Conservation (phyloP, 2,797 vertebrate genomes). For the Coregonus suidteri region DNA sequence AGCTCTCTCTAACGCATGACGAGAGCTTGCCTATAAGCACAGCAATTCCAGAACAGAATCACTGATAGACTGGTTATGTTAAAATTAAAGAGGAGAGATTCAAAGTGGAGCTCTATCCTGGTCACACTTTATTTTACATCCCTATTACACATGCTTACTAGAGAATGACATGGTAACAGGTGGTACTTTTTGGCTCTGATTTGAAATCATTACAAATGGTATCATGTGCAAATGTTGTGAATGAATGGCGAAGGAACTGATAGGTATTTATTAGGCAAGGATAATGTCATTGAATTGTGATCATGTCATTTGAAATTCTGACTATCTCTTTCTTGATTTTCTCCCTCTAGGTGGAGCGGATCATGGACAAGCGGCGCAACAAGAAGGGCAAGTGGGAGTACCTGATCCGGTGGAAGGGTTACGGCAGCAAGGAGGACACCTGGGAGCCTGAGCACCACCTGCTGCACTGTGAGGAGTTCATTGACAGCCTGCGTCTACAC, state of each 20-base stretch:
- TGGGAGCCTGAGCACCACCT: slow-evolving; percentile 97
- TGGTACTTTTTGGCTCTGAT: background rate
- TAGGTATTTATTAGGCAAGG: background rate
- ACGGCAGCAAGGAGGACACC: slow-evolving; percentile 93
- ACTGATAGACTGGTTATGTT: too few relatives aligned
- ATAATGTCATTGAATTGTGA: background rate
- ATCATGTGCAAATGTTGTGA: background rate
- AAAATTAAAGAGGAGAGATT: background rate
- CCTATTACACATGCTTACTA: background rate
- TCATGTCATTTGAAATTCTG: background rate
- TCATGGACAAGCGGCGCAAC: slow-evolving; percentile 96
- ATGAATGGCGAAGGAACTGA: background rate
- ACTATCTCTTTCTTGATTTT: background rate
- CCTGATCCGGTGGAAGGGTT: slow-evolving; percentile 96
- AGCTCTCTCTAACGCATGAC: too few relatives aligned
- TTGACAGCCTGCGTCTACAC: slow-evolving; percentile 84
- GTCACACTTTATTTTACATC: background rate
- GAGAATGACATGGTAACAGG: background rate
- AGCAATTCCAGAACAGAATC: too few relatives aligned
- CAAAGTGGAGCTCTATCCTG: background rate
- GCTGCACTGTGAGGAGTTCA: slow-evolving; percentile 95
- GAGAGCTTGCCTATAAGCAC: too few relatives aligned
- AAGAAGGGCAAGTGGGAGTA: slow-evolving; percentile 99
- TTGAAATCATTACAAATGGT: background rate
- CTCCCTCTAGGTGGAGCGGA: slow-evolving; percentile 87